phyloP scores from a whole-genome alignment of 1,140 invertebrate genomes.

The Hestina assimilis region DNA sequence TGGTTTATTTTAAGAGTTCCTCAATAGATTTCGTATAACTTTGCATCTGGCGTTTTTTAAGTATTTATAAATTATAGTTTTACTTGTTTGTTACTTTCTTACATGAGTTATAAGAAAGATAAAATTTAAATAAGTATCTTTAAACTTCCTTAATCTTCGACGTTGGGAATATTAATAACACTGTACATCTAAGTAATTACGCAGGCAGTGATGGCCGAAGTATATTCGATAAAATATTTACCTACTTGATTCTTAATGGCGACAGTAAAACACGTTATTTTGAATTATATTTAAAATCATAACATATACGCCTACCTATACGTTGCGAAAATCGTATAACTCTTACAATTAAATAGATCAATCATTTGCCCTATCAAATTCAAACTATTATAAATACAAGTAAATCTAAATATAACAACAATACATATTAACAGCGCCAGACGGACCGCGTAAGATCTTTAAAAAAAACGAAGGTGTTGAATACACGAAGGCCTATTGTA shows the following conservation, averaged over 20 bases:
- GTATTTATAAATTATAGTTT: not conserved
- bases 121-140: not conserved
- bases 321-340: not conserved
- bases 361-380: too few relatives aligned
- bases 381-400: too few relatives aligned
- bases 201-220: not conserved
- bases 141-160: not conserved
- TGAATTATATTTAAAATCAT: not conserved
- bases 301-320: too few relatives aligned
- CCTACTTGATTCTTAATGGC: not conserved
- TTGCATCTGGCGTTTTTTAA: conserved; percentile 22
- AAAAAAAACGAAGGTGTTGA: conserved; percentile 63
- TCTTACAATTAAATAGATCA: too few relatives aligned
- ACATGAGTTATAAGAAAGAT: too few relatives aligned
- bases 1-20: conserved; percentile 5
- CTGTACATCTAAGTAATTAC: not conserved
- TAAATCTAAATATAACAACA: not conserved
- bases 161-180: too few relatives aligned
- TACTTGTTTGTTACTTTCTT: too few relatives aligned
- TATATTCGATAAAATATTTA: not conserved
- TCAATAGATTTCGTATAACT: conserved; percentile 4
- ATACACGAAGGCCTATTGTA: conserved; percentile 57
- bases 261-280: not conserved
- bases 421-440: conserved; percentile 29
- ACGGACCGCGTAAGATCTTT: conserved; percentile 50